phyloP scores from a whole-genome alignment of 1,140 invertebrate genomes.

The Druon quercuslanigerum region DNA sequence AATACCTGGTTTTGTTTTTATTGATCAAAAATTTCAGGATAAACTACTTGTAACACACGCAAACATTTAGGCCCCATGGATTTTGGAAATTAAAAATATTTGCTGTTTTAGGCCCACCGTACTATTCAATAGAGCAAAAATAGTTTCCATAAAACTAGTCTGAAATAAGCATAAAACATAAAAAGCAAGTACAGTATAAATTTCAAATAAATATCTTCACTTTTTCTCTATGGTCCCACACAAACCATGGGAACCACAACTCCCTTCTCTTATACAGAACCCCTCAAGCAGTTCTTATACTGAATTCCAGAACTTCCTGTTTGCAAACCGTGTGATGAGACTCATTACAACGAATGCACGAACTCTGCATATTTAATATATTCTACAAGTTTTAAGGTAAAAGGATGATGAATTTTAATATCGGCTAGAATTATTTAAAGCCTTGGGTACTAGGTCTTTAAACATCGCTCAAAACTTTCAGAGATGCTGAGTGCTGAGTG shows the following conservation, averaged over 20 bases:
- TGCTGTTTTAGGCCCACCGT: no score
- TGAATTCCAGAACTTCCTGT: constrained; percentile 17
- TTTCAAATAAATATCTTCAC: neutral
- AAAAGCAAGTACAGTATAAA: neutral
- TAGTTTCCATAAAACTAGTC: no score
- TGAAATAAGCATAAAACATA: neutral
- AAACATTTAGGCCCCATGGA: no score
- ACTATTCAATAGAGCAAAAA: no score
- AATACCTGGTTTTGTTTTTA: no score
- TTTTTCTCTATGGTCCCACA: neutral
- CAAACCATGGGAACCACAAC: constrained; percentile 10
- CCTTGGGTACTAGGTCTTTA: no score
- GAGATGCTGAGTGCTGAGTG: neutral
- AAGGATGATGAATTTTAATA: neutral
- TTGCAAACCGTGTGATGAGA: constrained; percentile 26
- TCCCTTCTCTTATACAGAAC: neutral
- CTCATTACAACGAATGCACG: constrained; percentile 31
- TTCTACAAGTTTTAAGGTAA: constrained; percentile 16
- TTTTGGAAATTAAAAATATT: no score
- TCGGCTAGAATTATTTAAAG: no score
- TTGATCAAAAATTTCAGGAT: no score
- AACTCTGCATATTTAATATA: neutral
- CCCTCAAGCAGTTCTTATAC: constrained; percentile 18
- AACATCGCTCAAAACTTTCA: neutral
- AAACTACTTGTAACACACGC: no score